Base-by-base conservation (phyloP, 2,797 vertebrate species). In the Toxotes lorentzi region DNA sequence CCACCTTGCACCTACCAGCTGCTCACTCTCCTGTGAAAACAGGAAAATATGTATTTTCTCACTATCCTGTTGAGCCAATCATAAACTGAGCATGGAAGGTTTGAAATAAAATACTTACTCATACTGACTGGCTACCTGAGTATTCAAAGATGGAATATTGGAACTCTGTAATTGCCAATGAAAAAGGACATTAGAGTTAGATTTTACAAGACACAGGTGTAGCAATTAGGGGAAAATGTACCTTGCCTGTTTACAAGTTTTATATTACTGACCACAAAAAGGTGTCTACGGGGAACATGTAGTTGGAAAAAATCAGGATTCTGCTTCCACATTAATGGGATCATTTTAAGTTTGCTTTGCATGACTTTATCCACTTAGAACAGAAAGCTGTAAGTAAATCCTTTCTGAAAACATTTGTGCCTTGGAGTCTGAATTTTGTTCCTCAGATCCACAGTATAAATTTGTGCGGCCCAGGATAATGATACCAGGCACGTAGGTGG, bases 141-240 rank as follows among this genome's bases (percentile, higher is more conserved):
- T 34, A 54, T 63, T 2, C 57, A 12, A n/a, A 47, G 2, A 16
- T 27, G 27, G 3, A 27, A 27, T 27, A 27, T 21, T 47, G 0
- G 3, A 41, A 40, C 45, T 21, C 2, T 13, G 11, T 40, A 6
- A 23, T n/a, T 53, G 24, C n/a, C 21, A 57, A 23, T 30, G 5
- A 64, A 60, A 45, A 30, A 57, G 0, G 0, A 53, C 45, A 3
- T 53, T 4, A 56, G 47, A 79, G 27, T 24, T 40, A 27, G n/a
- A 16, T 17, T 79, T 70, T 62, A 63, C 2, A 12, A 61, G 19
- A 70, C 70, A 62, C 21, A 34, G 7, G 7, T 9, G 7, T 14
- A 61, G 13, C 5, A 62, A n/a, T 34, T 21, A 8, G 3, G 5
- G 16, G 21, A 4, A 62, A 68, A 53, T 27, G n/a, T 35, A 48